Evolutionary conservation across 2,113 vertebrate genomes (phyloP).

Genomic region (Abramis brama): DNA sequence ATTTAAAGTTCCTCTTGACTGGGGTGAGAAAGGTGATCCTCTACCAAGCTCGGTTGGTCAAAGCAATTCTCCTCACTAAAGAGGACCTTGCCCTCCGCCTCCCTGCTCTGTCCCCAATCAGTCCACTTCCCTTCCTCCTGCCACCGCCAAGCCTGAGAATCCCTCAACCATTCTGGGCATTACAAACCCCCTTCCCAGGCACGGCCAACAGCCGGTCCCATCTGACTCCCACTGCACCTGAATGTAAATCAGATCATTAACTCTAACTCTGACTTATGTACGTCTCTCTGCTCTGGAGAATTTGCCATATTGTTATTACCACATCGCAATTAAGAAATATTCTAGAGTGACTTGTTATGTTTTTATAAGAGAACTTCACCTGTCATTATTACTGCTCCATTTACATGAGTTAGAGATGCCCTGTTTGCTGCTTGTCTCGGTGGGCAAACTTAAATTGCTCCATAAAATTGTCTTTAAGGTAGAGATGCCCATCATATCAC

Average conservation of each 20-base stretch:
- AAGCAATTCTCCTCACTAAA: conserved; percentile 64
- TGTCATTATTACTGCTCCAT: conserved; percentile 9
- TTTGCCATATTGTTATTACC: background rate
- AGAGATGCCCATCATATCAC: background rate
- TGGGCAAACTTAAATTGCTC: background rate
- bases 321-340: conserved; percentile 38
- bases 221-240: conserved; percentile 28
- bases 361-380: conserved; percentile 29
- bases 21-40: conserved; percentile 50
- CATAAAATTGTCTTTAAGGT: background rate
- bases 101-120: conserved; percentile 60
- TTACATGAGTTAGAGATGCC: conserved; percentile 13
- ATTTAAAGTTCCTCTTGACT: conserved; percentile 61
- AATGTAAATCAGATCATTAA: conserved; percentile 50
- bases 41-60: conserved; percentile 59
- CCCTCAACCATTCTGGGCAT: conserved; percentile 31
- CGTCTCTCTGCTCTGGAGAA: background rate
- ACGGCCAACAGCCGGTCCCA: conserved; percentile 22
- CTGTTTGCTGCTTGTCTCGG: background rate
- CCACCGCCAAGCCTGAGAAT: background rate
- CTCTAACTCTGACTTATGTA: conserved; percentile 46
- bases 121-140: conserved; percentile 43
- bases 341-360: conserved; percentile 1
- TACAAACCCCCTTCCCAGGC: conserved; percentile 8
- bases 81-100: conserved; percentile 59